phyloP scores from a whole-genome alignment of 2,113 vertebrate species.

The Tricholaema leucomelas region DNA sequence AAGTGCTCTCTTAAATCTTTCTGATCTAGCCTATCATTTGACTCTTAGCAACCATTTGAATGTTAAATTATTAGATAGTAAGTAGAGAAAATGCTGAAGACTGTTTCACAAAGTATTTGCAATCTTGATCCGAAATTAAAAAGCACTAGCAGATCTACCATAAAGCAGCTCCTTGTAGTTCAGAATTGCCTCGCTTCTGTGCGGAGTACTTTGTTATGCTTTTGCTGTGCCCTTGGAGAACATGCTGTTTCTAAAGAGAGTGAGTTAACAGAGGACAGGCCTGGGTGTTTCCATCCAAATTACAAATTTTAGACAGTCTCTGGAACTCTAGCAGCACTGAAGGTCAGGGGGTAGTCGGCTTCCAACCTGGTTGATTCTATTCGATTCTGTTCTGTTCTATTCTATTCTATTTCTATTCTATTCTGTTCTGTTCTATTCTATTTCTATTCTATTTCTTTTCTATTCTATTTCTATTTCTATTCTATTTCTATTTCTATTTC shows the following conservation, averaged over 20 bases:
- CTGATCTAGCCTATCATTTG: neutral
- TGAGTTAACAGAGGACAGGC: neutral
- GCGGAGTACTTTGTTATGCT: neutral
- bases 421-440: no score
- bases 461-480: no score
- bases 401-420: no score
- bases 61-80: neutral
- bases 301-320: neutral
- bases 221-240: neutral
- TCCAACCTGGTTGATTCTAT: no score
- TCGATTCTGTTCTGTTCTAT: no score
- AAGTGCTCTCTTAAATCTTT: neutral
- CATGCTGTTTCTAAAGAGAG: neutral
- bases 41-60: no score
- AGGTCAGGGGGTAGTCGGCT: fast-evolving
- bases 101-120: neutral
- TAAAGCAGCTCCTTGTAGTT: neutral
- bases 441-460: no score
- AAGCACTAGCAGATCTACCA: neutral
- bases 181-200: neutral
- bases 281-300: neutral
- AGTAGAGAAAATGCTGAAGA: neutral
- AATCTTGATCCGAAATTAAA: neutral
- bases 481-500: no score
- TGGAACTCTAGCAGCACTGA: neutral